Percentiles rank a stretch among this genome's conserved stretches.
Evolutionary conservation across 37 sponge, comb jelly and placozoan species (phyloP).

Genomic region (Ephydatia muelleri): DNA sequence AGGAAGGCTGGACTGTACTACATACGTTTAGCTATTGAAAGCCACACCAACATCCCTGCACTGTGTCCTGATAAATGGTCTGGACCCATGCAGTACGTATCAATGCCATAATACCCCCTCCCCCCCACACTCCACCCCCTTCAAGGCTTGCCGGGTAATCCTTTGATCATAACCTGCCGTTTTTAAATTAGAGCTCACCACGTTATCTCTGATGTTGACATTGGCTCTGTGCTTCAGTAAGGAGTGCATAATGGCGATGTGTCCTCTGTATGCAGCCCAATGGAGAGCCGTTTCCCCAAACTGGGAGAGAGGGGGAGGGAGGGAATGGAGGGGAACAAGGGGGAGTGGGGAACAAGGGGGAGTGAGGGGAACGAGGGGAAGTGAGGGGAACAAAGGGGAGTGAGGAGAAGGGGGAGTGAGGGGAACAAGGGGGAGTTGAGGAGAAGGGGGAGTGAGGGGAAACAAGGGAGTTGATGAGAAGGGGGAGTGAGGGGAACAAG

Average conservation of each 20-base stretch:
- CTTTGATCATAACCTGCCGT: too few species aligned
- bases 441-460: not conserved
- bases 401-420: not conserved
- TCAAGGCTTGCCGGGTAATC: too few species aligned
- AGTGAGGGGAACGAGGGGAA: not conserved
- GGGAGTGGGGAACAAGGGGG: not conserved
- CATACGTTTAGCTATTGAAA: too few species aligned
- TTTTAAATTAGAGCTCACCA: not conserved
- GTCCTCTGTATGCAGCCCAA: conserved; percentile 2
- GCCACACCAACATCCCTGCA: too few species aligned
- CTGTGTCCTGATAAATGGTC: too few species aligned
- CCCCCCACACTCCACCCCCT: too few species aligned
- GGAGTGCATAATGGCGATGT: not conserved
- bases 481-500: not conserved
- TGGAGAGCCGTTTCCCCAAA: conserved; percentile 4
- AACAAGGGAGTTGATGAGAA: not conserved
- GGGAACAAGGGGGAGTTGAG: not conserved
- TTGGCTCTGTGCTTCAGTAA: conserved; percentile 2
- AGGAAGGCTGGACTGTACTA: too few species aligned
- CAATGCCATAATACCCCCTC: too few species aligned
- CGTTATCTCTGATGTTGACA: not conserved
- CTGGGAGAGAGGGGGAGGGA: not conserved
- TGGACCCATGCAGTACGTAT: too few species aligned
- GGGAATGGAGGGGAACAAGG: not conserved
- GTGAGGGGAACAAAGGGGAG: not conserved